phyloP scores from a whole-genome alignment of 2,113 vertebrate genomes.

The Dromaius novaehollandiae region DNA sequence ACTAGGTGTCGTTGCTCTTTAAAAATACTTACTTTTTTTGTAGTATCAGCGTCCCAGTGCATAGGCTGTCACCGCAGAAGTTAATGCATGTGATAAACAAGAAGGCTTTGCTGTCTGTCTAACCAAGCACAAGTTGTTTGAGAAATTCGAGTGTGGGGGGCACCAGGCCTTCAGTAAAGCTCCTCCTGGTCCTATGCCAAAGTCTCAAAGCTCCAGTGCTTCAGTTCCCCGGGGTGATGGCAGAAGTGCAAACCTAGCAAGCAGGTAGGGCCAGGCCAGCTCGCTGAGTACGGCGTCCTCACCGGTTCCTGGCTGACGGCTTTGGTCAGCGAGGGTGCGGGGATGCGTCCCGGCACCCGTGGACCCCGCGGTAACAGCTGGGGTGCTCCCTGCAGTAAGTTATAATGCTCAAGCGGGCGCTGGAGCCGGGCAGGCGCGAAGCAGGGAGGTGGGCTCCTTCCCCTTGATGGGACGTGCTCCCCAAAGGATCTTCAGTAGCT shows the following conservation, averaged over 20 bases:
- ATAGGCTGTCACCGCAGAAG: background rate
- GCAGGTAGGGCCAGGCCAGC: background rate
- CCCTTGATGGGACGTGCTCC: background rate
- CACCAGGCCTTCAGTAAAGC: background rate
- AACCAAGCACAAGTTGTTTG: background rate
- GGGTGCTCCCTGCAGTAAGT: background rate
- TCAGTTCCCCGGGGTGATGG: background rate
- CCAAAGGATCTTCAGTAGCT: constrained; percentile 33
- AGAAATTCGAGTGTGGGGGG: background rate
- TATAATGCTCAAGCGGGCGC: background rate
- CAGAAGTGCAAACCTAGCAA: background rate
- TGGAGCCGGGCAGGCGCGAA: background rate
- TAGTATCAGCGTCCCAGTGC: background rate
- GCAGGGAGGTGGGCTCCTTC: background rate
- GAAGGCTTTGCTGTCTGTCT: background rate
- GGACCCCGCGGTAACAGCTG: background rate
- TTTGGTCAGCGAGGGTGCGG: too few relatives aligned
- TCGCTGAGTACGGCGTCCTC: too few relatives aligned
- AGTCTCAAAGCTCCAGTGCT: background rate
- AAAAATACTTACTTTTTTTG: background rate
- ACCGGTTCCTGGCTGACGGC: too few relatives aligned
- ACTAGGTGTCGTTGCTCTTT: background rate
- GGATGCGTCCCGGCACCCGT: too few relatives aligned
- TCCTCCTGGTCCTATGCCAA: background rate
- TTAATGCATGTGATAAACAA: too few relatives aligned